Evolutionary conservation across 1,140 invertebrate genomes (phyloP).

Genomic region (Plodia interpunctella): DNA sequence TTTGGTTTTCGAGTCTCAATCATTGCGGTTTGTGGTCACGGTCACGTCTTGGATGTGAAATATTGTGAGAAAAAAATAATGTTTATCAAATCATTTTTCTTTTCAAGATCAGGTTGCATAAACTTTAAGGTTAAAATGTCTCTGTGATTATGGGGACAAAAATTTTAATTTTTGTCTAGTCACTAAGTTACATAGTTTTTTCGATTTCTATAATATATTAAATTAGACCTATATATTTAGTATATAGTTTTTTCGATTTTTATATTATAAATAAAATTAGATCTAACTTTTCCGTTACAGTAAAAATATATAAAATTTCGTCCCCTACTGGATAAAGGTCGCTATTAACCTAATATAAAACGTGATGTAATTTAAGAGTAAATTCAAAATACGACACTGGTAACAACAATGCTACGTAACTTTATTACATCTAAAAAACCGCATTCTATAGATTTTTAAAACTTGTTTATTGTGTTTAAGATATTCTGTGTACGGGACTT

Average conservation of each 20-base stretch:
- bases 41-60: not conserved
- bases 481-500: constrained; percentile 27
- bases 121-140: too few species aligned
- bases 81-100: not conserved
- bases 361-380: not conserved
- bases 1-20: not conserved
- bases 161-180: too few species aligned
- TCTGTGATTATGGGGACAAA: too few species aligned
- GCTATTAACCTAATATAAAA: not conserved
- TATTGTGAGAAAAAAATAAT: not conserved
- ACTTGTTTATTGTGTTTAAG: constrained; percentile 41
- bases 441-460: constrained; percentile 38
- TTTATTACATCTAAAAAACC: constrained; percentile 43
- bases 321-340: not conserved
- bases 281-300: too few species aligned
- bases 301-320: too few species aligned
- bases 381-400: not conserved
- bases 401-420: not conserved
- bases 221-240: too few species aligned
- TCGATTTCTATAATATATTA: too few species aligned
- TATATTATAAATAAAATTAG: too few species aligned
- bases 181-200: too few species aligned
- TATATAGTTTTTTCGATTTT: too few species aligned
- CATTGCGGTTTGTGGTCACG: not conserved
- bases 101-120: too few species aligned